Evolutionary conservation across 2,113 vertebrate genomes (phyloP).

Genomic region (Haemorhous mexicanus): DNA sequence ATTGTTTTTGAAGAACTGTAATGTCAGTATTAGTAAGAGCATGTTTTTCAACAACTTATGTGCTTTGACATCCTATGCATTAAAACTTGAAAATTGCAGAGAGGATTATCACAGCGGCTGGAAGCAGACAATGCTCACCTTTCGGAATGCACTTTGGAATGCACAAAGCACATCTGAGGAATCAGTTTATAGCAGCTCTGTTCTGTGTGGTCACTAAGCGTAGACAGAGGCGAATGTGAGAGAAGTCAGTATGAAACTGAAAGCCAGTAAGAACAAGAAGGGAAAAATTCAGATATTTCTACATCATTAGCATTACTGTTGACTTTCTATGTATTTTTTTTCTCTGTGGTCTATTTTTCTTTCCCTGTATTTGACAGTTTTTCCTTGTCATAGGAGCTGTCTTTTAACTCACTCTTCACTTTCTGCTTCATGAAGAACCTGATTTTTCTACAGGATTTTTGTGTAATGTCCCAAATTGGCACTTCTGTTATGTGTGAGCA

Average conservation of each 20-base stretch:
- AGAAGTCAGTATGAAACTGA: background rate
- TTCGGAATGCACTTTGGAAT: background rate
- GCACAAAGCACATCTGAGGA: background rate
- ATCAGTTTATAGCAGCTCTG: background rate
- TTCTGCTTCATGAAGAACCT: background rate
- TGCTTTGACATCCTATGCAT: background rate
- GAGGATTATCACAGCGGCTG: background rate
- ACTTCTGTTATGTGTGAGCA: fast-evolving
- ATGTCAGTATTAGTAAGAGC: background rate
- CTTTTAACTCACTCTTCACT: background rate
- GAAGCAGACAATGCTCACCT: background rate
- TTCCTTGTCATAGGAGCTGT: background rate
- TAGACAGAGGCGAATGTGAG: background rate
- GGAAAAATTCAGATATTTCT: background rate
- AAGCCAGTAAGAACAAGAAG: background rate
- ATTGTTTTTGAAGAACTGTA: background rate
- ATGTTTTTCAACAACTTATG: background rate
- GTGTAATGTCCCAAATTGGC: background rate
- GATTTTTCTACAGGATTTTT: background rate
- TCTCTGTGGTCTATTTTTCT: background rate
- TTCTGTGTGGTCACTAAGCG: background rate
- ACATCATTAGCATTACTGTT: background rate
- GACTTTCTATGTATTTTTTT: background rate
- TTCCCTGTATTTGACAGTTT: background rate
- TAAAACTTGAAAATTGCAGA: background rate